phyloP scores from a whole-genome alignment of 1,140 invertebrate species.

The Aphelenchoides fujianensis region DNA sequence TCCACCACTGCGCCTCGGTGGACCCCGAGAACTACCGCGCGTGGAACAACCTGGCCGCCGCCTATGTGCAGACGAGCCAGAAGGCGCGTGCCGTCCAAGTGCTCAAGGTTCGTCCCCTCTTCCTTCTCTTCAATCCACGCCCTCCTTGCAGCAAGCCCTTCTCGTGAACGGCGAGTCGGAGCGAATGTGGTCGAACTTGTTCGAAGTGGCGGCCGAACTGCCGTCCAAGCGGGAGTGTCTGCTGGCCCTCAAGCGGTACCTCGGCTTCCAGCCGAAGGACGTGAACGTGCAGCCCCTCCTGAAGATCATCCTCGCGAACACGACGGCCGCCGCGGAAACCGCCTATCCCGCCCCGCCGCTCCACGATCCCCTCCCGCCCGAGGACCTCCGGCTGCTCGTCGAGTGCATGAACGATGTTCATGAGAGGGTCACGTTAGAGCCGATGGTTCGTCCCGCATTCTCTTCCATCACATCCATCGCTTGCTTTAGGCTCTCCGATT shows the following conservation, averaged over 20 bases:
- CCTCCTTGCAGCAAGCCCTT: slow-evolving; percentile 19
- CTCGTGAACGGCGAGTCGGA: slow-evolving; percentile 6
- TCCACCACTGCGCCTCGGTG: slow-evolving; percentile 13
- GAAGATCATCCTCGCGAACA: slow-evolving; percentile 4
- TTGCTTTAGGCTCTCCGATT: slow-evolving; percentile 6
- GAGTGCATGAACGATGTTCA: slow-evolving; percentile 4
- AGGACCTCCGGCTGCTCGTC: slow-evolving; percentile 2
- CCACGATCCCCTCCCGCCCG: background rate
- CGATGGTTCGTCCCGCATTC: background rate
- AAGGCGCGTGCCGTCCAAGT: slow-evolving; percentile 10
- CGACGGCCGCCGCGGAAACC: background rate
- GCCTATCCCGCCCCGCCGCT: slow-evolving; percentile 13
- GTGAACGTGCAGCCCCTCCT: slow-evolving; percentile 7
- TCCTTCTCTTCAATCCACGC: background rate
- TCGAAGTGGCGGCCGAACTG: slow-evolving; percentile 15
- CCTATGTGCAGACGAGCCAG: slow-evolving; percentile 9
- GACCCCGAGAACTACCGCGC: slow-evolving; percentile 16
- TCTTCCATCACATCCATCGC: background rate
- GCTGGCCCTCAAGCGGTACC: slow-evolving; percentile 4
- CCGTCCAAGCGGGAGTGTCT: slow-evolving; percentile 17
- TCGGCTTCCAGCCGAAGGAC: slow-evolving; percentile 5
- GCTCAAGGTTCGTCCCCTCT: background rate
- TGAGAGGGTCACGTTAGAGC: slow-evolving; percentile 6
- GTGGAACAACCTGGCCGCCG: slow-evolving; percentile 19
- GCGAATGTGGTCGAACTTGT: slow-evolving; percentile 20